A percentile compares a stretch with the other conserved stretches of the same genome.
phyloP scores from a whole-genome alignment of 2,797 vertebrate species.

The Mallotus villosus region DNA sequence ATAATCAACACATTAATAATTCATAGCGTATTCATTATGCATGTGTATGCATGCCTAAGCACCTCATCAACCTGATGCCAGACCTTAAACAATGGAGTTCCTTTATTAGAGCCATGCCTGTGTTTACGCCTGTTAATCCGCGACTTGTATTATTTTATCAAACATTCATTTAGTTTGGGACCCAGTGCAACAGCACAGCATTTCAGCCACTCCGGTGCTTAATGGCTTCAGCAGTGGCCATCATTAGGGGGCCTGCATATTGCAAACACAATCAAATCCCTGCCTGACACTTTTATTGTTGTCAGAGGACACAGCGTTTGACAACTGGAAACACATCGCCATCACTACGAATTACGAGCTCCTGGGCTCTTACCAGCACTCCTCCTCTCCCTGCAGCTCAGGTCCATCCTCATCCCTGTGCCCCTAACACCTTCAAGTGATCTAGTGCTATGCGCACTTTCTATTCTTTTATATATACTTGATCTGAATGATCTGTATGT shows the following conservation, averaged over 20 bases:
- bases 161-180: constrained; percentile 92
- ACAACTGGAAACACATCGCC: constrained; percentile 82
- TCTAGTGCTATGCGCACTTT: constrained; percentile 54
- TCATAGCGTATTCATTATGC: constrained; percentile 99
- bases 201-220: constrained; percentile 84
- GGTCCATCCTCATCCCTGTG: constrained; percentile 56
- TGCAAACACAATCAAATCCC: constrained; percentile 98
- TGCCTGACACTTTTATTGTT: constrained; percentile 89
- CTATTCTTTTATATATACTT: constrained; percentile 27
- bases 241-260: constrained; percentile 92
- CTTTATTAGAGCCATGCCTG: constrained; percentile 90
- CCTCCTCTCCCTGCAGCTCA: constrained; percentile 57
- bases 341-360: constrained; percentile 80
- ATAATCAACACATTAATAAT: constrained; percentile 99
- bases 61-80: constrained; percentile 98
- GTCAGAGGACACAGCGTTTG: constrained; percentile 81
- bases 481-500: constrained; percentile 27
- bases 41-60: constrained; percentile 96
- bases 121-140: constrained; percentile 99
- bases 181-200: constrained; percentile 78
- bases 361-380: constrained; percentile 50
- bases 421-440: constrained; percentile 71
- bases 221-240: constrained; percentile 90
- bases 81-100: constrained; percentile 95
- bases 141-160: constrained; percentile 99